phyloP scores from a whole-genome alignment of 2,888 invertebrate genomes.

The Tetheella fluctuosa region DNA sequence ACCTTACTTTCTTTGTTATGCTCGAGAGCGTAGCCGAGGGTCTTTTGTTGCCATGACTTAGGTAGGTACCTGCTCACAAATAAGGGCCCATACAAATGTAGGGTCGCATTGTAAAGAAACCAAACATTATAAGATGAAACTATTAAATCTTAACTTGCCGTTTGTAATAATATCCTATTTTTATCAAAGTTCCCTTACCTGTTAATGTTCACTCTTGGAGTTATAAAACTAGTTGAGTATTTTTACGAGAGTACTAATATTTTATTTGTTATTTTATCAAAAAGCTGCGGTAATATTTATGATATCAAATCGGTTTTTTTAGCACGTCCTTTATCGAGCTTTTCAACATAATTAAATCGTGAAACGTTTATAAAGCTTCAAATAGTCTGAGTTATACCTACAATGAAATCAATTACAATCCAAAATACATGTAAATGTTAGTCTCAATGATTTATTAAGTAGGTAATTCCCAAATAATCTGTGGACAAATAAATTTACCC shows the following conservation, averaged over 20 bases:
- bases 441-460: conserved; percentile 5
- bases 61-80: conserved; percentile 36
- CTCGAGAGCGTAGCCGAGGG: conserved; percentile 28
- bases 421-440: neutral
- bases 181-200: neutral
- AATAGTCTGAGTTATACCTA: neutral
- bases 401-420: neutral
- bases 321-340: neutral
- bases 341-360: neutral
- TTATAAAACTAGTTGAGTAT: no score
- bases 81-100: conserved; percentile 31
- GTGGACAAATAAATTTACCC: neutral
- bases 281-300: neutral
- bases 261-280: neutral
- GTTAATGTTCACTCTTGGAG: neutral
- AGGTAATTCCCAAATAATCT: neutral
- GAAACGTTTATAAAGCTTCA: neutral
- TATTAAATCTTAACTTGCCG: conserved; percentile 5
- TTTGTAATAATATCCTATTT: neutral
- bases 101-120: conserved; percentile 31
- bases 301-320: neutral
- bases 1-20: conserved; percentile 41
- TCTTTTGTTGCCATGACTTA: conserved; percentile 33
- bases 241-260: neutral
- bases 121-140: conserved; percentile 25